phyloP scores from a whole-genome alignment of 64 coral and sea anemone genomes.

The Stichodactyla helianthus region DNA sequence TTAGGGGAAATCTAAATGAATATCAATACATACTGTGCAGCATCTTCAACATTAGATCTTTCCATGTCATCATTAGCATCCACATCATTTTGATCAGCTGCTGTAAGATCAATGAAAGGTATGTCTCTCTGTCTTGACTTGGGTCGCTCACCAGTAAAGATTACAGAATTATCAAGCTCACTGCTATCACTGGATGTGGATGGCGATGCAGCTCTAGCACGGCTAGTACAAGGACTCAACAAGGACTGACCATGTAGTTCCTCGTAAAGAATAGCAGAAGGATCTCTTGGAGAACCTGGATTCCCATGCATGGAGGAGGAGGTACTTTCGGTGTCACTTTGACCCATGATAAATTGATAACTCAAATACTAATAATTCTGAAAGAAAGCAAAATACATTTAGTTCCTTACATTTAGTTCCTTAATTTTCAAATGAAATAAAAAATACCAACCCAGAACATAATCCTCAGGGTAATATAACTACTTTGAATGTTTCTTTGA shows the following conservation, averaged over 20 bases:
- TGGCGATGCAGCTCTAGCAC: constrained; percentile 27
- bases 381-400: not conserved
- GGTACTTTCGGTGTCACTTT: constrained; percentile 68
- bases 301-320: constrained; percentile 65
- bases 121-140: constrained; percentile 37
- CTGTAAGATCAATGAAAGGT: constrained; percentile 57
- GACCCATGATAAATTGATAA: constrained; percentile 28
- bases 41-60: not conserved
- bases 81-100: constrained; percentile 26
- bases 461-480: no score
- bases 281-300: constrained; percentile 57
- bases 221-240: constrained; percentile 12
- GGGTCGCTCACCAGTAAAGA: constrained; percentile 33
- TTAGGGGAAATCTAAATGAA: not conserved
- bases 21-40: not conserved
- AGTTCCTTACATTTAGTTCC: no score
- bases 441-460: no score
- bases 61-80: constrained; percentile 30
- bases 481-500: no score
- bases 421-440: no score
- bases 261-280: constrained; percentile 41
- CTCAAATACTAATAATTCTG: not conserved
- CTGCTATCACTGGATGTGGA: constrained; percentile 69
- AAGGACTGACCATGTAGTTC: constrained; percentile 10
- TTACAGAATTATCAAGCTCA: constrained; percentile 43